A percentile compares a stretch with the other conserved stretches of the same genome.
Evolutionary conservation across 2,797 vertebrate genomes (phyloP).

Genomic region (Alosa sapidissima): DNA sequence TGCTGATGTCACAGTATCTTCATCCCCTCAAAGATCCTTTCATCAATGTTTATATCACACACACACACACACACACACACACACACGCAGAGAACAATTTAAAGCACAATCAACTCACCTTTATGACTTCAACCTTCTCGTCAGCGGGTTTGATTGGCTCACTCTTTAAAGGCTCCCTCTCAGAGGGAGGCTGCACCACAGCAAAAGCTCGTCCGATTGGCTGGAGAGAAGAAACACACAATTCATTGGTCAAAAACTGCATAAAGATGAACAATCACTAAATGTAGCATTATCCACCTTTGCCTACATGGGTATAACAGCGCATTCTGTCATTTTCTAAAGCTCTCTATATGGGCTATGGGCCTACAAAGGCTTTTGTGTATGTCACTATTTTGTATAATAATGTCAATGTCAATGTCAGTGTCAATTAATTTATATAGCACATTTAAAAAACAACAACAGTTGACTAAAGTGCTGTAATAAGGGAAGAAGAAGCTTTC

Average conservation of each 20-base stretch:
- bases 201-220: slow-evolving; percentile 84
- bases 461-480: no score
- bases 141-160: slow-evolving; percentile 82
- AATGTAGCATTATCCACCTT: background rate
- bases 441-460: no score
- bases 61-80: background rate
- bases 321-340: background rate
- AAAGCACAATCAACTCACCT: slow-evolving; percentile 71
- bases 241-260: slow-evolving; percentile 29
- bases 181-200: slow-evolving; percentile 73
- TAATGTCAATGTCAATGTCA: no score
- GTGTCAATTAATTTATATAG: no score
- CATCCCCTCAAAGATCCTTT: no score
- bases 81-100: background rate
- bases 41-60: no score
- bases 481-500: background rate
- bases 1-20: no score
- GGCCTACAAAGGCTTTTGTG: background rate
- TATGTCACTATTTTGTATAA: background rate
- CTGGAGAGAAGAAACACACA: slow-evolving; percentile 65
- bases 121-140: slow-evolving; percentile 90
- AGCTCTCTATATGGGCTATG: no score
- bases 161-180: slow-evolving; percentile 69
- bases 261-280: background rate
- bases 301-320: background rate